A percentile compares a stretch with the other conserved stretches of the same genome.
These are phyloP conservation scores for Potorous gilbertii DNA, from an alignment of 2,797 vertebrate genomes.

Conservation along the genomic window DNA sequence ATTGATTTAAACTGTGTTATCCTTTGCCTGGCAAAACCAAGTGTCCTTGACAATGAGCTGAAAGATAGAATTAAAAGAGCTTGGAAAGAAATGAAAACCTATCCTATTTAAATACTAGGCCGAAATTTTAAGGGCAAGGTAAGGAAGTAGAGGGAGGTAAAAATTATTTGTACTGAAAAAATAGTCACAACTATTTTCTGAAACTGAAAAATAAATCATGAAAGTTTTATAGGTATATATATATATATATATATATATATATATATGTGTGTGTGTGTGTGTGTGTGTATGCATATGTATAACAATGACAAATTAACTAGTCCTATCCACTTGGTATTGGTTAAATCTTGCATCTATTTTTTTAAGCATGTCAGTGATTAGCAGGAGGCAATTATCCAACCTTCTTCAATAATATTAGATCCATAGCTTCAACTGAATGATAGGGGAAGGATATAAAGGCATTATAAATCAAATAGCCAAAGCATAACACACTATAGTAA, in stretches of 20 bases:
- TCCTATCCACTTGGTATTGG: neutral
- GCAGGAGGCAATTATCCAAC: neutral
- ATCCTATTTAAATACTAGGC: neutral
- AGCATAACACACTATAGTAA: slow-evolving; percentile 70
- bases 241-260: too few species aligned
- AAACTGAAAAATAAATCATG: neutral
- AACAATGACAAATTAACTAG: neutral
- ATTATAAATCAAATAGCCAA: slow-evolving; percentile 75
- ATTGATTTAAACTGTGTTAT: neutral
- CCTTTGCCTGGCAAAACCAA: slow-evolving; percentile 4
- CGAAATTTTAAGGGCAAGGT: neutral
- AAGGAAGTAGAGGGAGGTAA: neutral
- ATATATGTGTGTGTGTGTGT: neutral
- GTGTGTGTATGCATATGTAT: neutral
- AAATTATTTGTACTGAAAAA: neutral
- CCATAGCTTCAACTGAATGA: slow-evolving; percentile 67
- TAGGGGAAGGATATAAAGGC: slow-evolving; percentile 71
- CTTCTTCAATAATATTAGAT: slow-evolving; percentile 19
- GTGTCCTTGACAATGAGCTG: neutral
- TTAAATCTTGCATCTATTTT: neutral
- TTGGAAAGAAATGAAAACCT: slow-evolving; percentile 30
- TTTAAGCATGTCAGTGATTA: neutral
- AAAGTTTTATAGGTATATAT: neutral
- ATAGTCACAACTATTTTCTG: neutral
- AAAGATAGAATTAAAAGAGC: slow-evolving; percentile 1